Conservation (phyloP, 2,113 vertebrate genomes). For the Globicephala melas region DNA sequence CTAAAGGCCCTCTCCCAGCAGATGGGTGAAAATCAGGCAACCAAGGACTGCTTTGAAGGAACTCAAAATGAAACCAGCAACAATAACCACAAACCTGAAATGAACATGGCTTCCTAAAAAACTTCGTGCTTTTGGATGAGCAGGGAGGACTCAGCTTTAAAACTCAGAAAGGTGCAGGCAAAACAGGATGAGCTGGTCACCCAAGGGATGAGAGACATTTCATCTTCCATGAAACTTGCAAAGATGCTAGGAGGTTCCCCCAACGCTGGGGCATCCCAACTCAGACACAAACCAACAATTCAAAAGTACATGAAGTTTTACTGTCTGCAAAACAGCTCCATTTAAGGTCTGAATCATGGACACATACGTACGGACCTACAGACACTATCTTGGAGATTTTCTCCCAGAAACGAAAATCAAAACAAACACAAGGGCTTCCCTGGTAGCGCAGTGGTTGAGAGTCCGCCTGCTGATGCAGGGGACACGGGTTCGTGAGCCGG, state of each 20-base stretch:
- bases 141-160: neutral
- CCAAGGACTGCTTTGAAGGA: neutral
- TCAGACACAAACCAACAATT: neutral
- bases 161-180: neutral
- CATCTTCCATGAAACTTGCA: neutral
- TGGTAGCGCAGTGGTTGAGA: too few relatives aligned
- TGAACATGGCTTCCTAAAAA: neutral
- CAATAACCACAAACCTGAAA: neutral
- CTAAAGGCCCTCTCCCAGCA: neutral
- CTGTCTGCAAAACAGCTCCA: neutral
- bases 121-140: fast-evolving
- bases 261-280: neutral
- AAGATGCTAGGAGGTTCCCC: neutral
- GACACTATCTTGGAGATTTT: neutral
- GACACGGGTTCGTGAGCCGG: too few relatives aligned
- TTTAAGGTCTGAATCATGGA: neutral
- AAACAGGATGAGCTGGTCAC: neutral
- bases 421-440: neutral
- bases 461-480: too few relatives aligned
- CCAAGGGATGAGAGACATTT: neutral
- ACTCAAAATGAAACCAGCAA: neutral
- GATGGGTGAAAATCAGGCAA: neutral
- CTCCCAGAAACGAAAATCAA: neutral
- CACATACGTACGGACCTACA: too few relatives aligned
- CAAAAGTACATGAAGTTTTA: neutral